phyloP scores from a whole-genome alignment of 2,797 vertebrate genomes.

The Molossus alvarezi region DNA sequence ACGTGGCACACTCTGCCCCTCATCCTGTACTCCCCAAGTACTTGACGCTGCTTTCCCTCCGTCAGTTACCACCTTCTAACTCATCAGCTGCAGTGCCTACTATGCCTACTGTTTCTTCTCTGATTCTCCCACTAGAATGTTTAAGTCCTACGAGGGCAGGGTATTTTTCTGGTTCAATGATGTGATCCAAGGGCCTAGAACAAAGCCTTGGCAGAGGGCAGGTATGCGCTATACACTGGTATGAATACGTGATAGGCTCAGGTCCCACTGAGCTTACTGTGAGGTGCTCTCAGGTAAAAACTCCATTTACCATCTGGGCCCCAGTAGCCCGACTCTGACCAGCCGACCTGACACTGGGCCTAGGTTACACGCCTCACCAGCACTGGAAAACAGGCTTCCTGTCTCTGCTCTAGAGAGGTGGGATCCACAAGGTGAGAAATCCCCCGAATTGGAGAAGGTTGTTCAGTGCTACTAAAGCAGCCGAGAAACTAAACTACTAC shows the following conservation, averaged over 20 bases:
- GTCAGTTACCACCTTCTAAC: background rate
- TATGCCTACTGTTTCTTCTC: background rate
- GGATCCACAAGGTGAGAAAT: background rate
- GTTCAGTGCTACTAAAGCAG: background rate
- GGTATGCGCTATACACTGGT: background rate
- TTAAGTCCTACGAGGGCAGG: background rate
- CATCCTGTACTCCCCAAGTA: background rate
- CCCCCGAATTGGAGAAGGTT: background rate
- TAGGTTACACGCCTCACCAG: too few species aligned
- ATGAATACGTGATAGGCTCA: background rate
- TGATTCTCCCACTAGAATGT: background rate
- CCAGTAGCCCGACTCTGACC: background rate
- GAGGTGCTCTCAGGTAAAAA: background rate
- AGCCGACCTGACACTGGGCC: background rate
- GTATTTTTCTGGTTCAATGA: background rate
- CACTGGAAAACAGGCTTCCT: background rate
- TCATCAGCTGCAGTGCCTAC: background rate
- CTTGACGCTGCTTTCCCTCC: background rate
- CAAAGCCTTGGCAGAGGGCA: background rate
- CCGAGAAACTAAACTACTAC: background rate
- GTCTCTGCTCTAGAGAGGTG: background rate
- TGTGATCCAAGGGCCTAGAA: background rate
- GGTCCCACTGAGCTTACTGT: background rate
- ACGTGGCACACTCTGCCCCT: background rate
- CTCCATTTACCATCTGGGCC: too few species aligned